Conservation (phyloP, 2,888 invertebrate genomes). For the Drosophila lutescens region DNA sequence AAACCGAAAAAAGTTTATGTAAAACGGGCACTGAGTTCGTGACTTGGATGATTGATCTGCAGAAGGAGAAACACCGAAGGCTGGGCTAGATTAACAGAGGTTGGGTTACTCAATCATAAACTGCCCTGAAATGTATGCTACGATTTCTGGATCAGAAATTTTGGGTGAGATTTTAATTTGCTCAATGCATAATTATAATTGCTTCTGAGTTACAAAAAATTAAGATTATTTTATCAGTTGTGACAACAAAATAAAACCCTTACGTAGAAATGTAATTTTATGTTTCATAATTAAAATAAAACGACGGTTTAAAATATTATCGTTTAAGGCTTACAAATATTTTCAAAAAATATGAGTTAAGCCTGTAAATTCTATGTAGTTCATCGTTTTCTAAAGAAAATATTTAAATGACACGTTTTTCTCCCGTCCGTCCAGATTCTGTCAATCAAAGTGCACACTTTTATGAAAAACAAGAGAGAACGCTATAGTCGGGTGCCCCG, state of each 20-base stretch:
- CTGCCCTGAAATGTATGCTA: slow-evolving; percentile 28
- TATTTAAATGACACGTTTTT: slow-evolving; percentile 22
- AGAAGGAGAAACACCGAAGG: neutral
- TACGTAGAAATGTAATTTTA: no score
- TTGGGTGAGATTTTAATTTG: no score
- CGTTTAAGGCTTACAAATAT: no score
- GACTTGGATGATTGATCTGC: slow-evolving; percentile 35
- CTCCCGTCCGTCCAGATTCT: slow-evolving; percentile 8
- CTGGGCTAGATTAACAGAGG: slow-evolving; percentile 2
- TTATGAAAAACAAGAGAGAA: no score
- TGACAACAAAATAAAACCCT: no score
- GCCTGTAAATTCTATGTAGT: neutral
- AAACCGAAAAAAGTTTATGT: slow-evolving; percentile 34
- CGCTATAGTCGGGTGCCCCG: no score
- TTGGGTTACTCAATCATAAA: neutral
- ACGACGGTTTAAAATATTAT: no score
- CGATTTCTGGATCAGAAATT: neutral
- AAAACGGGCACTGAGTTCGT: slow-evolving; percentile 31
- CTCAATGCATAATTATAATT: no score
- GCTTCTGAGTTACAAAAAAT: no score
- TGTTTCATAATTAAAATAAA: no score
- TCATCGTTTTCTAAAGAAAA: slow-evolving; percentile 3
- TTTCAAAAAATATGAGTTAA: no score
- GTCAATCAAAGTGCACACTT: slow-evolving; percentile 37
- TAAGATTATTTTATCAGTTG: no score